Base-by-base conservation (phyloP, 1,140 invertebrate genomes). In the Drosophila persimilis region DNA sequence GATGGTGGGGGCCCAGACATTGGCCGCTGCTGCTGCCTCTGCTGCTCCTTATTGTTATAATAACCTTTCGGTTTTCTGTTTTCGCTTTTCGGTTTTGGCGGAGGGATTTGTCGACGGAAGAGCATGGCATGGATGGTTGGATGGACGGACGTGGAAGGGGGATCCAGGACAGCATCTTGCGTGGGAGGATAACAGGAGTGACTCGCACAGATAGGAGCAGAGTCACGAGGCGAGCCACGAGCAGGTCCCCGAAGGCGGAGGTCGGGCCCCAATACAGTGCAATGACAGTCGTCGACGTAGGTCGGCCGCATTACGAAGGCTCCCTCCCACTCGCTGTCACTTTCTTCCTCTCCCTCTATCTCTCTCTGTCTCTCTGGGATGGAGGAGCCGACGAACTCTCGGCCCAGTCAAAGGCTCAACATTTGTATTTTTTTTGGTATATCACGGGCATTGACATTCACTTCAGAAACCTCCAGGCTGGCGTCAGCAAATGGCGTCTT, bases 41-140 rank as follows among this genome's bases (percentile, higher is more conserved):
- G 55, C 73, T 80, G 63, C 80, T 86, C 51, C 69, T 85, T 85
- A 80, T 85, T 85, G 83, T 81, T 81, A 78, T 81, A 88, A 88
- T 81, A 88, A 86, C 83, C 83, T 81, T 88, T 86, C 69, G 54
- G 56, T 78, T 73, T 73, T 67, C 46, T 47, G 46, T 52, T 70
- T 58, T 53, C 51, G 31, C 29, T 39, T 72, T 63, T 72, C 39
- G 48, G 51, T 54, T 73, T 62, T 62, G 46, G 43, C 47, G n/a
- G 8, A 56, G 45, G 45, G 56, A 43, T 48, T 61, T 31, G 59
- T 76, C 80, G 67, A 75, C 83, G 81, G 81, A 81, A 88, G 83
- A 39, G 11, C 35, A 13, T 39, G 35, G 35, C 11, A 11, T 4
- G 35, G 9, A 35, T 35, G 35, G 9, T 11, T 35, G 35, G 35